Percentiles rank a stretch among this genome's conserved stretches.
phyloP scores from a whole-genome alignment of 2,888 invertebrate genomes.

The Lymantria monacha region DNA sequence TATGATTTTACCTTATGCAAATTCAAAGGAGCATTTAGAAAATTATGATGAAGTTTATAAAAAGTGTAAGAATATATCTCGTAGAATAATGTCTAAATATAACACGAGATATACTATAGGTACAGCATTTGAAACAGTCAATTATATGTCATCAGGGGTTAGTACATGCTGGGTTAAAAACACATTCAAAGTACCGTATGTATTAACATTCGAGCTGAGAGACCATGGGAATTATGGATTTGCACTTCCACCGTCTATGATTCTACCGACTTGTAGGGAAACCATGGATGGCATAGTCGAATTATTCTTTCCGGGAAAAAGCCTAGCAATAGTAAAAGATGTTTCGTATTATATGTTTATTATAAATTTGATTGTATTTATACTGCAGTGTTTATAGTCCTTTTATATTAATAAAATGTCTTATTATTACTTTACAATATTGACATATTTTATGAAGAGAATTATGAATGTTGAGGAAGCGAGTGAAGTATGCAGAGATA shows the following conservation, averaged over 20 bases:
- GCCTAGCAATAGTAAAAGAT: background rate
- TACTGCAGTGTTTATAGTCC: too few relatives aligned
- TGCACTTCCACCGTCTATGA: constrained; percentile 83
- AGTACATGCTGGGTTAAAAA: constrained; percentile 90
- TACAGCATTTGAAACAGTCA: constrained; percentile 63
- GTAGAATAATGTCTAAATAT: constrained; percentile 30
- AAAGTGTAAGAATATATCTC: constrained; percentile 33
- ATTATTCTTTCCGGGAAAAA: constrained; percentile 28
- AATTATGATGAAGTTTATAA: constrained; percentile 67
- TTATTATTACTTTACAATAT: too few relatives aligned
- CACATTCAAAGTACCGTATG: constrained; percentile 81
- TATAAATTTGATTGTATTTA: too few relatives aligned
- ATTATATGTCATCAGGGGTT: constrained; percentile 82
- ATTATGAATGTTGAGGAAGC: too few relatives aligned
- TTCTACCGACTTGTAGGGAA: constrained; percentile 84
- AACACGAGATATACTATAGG: constrained; percentile 49
- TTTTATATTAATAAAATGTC: too few relatives aligned
- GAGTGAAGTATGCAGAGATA: too few relatives aligned
- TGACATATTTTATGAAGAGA: too few relatives aligned
- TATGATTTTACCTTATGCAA: constrained; percentile 81
- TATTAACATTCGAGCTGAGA: constrained; percentile 86
- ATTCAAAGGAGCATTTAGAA: constrained; percentile 42
- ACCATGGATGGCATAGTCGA: constrained; percentile 77
- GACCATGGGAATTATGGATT: constrained; percentile 85
- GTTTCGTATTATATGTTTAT: background rate